Evolutionary conservation across 2,888 invertebrate genomes (phyloP).

Genomic region (Unio pictorum): DNA sequence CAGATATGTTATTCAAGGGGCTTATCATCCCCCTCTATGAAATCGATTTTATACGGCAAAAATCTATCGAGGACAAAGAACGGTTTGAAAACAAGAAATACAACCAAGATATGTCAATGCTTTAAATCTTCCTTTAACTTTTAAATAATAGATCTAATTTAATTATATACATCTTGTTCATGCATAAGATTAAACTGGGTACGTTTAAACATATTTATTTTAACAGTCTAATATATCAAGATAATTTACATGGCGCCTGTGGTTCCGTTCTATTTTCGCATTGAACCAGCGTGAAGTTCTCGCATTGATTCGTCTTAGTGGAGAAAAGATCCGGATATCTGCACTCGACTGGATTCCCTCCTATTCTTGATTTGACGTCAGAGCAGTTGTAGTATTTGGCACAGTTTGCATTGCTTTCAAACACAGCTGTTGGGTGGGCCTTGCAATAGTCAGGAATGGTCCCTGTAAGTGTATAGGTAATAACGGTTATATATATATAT

Average conservation of each 20-base stretch:
- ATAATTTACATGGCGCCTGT: constrained; percentile 37
- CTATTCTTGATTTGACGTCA: constrained; percentile 8
- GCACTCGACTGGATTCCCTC: constrained; percentile 26
- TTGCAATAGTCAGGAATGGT: constrained; percentile 37
- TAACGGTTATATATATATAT: constrained; percentile 3
- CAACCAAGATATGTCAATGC: too few species aligned
- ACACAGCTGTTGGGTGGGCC: constrained; percentile 20
- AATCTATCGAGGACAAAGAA: too few species aligned
- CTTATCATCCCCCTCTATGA: too few species aligned
- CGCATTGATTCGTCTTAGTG: constrained; percentile 21
- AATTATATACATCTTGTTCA: too few species aligned
- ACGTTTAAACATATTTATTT: too few species aligned
- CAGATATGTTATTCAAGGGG: too few species aligned
- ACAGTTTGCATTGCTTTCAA: constrained; percentile 33
- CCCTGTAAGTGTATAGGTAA: constrained; percentile 23
- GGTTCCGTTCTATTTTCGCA: constrained; percentile 33
- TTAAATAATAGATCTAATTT: too few species aligned
- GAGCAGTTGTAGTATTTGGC: constrained; percentile 42
- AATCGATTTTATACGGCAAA: too few species aligned
- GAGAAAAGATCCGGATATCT: constrained; percentile 39
- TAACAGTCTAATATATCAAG: too few species aligned
- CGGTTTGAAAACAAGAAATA: too few species aligned
- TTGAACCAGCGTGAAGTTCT: constrained; percentile 22
- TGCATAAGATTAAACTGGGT: too few species aligned
- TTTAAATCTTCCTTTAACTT: too few species aligned